Conservation (phyloP, 2,113 vertebrate species). For the Pandion haliaetus region DNA sequence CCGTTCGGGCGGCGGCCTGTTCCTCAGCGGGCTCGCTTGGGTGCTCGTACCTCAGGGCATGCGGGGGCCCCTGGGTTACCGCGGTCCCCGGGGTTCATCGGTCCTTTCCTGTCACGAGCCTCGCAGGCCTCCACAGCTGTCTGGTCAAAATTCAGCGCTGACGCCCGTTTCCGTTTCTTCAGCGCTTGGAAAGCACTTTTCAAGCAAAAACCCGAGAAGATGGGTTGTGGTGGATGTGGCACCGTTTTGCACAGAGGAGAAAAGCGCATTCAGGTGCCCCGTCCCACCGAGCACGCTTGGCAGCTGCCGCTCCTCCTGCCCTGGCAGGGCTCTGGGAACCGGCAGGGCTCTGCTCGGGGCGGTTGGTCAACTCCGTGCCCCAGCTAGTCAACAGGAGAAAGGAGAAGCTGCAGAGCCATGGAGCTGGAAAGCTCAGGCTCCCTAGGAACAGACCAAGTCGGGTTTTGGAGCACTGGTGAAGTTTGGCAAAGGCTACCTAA, state of each 20-base stretch:
- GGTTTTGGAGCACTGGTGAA: accelerated
- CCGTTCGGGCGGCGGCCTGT: neutral
- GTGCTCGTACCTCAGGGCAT: accelerated
- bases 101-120: accelerated
- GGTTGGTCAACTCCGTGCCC: accelerated
- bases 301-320: neutral
- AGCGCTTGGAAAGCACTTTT: neutral
- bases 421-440: neutral
- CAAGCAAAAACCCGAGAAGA: too few relatives aligned
- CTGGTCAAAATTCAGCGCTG: accelerated
- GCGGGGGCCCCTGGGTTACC: too few relatives aligned
- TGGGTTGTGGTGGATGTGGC: accelerated
- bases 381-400: too few relatives aligned
- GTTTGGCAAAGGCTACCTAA: accelerated
- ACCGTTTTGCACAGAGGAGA: accelerated
- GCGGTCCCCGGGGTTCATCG: accelerated
- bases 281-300: accelerated
- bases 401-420: neutral
- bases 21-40: too few relatives aligned
- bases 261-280: accelerated
- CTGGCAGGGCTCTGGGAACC: too few relatives aligned
- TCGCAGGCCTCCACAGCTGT: accelerated
- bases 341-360: neutral
- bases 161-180: accelerated
- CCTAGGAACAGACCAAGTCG: neutral